These are phyloP conservation scores for Hirudo medicinalis DNA, from an alignment of 1,140 invertebrate genomes.

Conservation along the genomic window DNA sequence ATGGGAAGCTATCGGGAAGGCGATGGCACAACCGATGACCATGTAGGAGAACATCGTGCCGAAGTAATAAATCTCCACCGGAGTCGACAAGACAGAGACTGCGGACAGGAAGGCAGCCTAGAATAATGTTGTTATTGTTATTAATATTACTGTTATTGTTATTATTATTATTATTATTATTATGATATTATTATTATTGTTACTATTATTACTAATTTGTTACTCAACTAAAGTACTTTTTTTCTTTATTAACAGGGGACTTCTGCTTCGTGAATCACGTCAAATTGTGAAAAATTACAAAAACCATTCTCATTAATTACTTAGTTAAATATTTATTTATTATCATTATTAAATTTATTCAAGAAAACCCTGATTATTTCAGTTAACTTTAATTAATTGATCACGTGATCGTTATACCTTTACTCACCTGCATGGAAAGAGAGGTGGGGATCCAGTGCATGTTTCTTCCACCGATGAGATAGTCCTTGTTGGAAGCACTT, in stretches of 20 bases:
- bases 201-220: too few species aligned
- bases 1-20: constrained; percentile 26
- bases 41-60: constrained; percentile 32
- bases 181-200: too few species aligned
- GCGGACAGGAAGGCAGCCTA: constrained; percentile 66
- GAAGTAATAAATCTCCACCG: constrained; percentile 61
- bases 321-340: too few species aligned
- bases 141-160: neutral
- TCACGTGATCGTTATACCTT: constrained; percentile 32
- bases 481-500: constrained; percentile 5
- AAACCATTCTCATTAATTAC: too few species aligned
- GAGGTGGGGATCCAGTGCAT: constrained; percentile 29
- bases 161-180: too few species aligned
- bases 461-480: constrained; percentile 15
- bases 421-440: constrained; percentile 47
- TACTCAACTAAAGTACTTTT: too few species aligned
- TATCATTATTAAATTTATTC: too few species aligned
- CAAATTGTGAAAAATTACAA: too few species aligned
- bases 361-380: too few species aligned
- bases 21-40: constrained; percentile 27
- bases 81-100: constrained; percentile 71
- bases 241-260: too few species aligned
- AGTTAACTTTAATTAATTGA: too few species aligned
- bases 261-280: too few species aligned
- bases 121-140: neutral